Percentiles rank a stretch among this genome's conserved stretches.
Evolutionary conservation across 2,888 invertebrate species (phyloP).

Genomic region (Tiliacea aurago): DNA sequence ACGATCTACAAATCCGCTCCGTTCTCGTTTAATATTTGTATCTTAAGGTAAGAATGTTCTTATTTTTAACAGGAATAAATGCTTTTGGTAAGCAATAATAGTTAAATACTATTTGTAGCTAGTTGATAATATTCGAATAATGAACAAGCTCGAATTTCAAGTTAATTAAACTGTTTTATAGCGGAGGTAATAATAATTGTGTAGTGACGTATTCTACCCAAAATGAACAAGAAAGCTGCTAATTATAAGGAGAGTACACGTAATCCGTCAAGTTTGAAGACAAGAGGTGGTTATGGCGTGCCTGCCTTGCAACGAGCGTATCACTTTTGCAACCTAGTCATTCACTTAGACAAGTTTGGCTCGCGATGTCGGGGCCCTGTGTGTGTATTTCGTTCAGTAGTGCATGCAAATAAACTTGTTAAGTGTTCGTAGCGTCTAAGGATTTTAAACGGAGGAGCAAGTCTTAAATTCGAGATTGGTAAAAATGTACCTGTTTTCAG

Average conservation of each 20-base stretch:
- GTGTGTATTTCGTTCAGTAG: conserved; percentile 86
- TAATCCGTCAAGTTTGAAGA: conserved; percentile 62
- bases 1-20: conserved; percentile 77
- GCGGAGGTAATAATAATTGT: conserved; percentile 49
- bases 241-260: conserved; percentile 67
- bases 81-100: conserved; percentile 81
- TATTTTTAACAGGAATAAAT: conserved; percentile 73
- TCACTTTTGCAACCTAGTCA: conserved; percentile 89
- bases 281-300: conserved; percentile 70
- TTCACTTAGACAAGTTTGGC: conserved; percentile 86
- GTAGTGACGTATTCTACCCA: conserved; percentile 57
- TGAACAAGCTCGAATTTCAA: conserved; percentile 72
- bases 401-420: conserved; percentile 89
- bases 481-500: conserved; percentile 90
- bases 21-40: conserved; percentile 76
- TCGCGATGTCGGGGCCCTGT: conserved; percentile 66
- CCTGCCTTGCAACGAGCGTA: conserved; percentile 76
- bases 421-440: conserved; percentile 90
- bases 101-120: conserved; percentile 76
- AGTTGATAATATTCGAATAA: conserved; percentile 75
- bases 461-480: conserved; percentile 89
- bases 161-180: conserved; percentile 62
- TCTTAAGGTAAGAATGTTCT: conserved; percentile 78
- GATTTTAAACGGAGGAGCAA: conserved; percentile 85
- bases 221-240: conserved; percentile 68